phyloP scores from a whole-genome alignment of 2,797 vertebrate species.

The Darevskia nairensis region DNA sequence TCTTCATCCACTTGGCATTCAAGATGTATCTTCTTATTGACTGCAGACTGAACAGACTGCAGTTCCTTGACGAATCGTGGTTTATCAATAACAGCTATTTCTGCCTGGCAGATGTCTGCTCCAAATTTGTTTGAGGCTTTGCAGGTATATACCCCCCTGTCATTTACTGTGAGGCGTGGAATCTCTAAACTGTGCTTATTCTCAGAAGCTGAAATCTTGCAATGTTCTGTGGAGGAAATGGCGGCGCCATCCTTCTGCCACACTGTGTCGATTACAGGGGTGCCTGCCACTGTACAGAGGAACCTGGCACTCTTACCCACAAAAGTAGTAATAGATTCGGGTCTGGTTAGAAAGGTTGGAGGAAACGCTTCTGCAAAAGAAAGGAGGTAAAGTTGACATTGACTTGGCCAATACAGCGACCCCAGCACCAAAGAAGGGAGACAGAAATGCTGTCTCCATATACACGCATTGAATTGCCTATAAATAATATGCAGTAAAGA shows the following conservation, averaged over 20 bases:
- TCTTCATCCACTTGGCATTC: slow-evolving; percentile 98
- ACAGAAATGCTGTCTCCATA: slow-evolving; percentile 15
- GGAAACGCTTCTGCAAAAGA: slow-evolving; percentile 95
- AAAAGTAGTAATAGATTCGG: slow-evolving; percentile 92
- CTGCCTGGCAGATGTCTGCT: slow-evolving; percentile 88
- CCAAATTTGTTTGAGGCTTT: slow-evolving; percentile 97
- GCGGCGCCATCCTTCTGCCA: slow-evolving; percentile 96
- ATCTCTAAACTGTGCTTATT: slow-evolving; percentile 93
- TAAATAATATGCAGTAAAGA: slow-evolving; percentile 45
- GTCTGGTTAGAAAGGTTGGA: slow-evolving; percentile 93
- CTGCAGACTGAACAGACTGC: slow-evolving; percentile 85
- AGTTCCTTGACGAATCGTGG: slow-evolving; percentile 90
- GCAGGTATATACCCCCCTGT: slow-evolving; percentile 93
- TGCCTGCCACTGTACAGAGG: slow-evolving; percentile 92
- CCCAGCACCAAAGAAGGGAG: slow-evolving; percentile 41
- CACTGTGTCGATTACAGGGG: slow-evolving; percentile 90
- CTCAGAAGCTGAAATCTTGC: slow-evolving; percentile 85
- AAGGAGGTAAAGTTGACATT: slow-evolving; percentile 72
- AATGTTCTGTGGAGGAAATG: slow-evolving; percentile 83
- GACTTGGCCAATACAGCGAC: slow-evolving; percentile 16
- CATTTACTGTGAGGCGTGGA: slow-evolving; percentile 81
- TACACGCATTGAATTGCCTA: slow-evolving; percentile 23
- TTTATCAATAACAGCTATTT: slow-evolving; percentile 90
- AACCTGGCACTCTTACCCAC: slow-evolving; percentile 92
- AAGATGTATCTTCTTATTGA: slow-evolving; percentile 89